phyloP scores from a whole-genome alignment of 2,113 vertebrate genomes.

The Lepisosteus osseus region DNA sequence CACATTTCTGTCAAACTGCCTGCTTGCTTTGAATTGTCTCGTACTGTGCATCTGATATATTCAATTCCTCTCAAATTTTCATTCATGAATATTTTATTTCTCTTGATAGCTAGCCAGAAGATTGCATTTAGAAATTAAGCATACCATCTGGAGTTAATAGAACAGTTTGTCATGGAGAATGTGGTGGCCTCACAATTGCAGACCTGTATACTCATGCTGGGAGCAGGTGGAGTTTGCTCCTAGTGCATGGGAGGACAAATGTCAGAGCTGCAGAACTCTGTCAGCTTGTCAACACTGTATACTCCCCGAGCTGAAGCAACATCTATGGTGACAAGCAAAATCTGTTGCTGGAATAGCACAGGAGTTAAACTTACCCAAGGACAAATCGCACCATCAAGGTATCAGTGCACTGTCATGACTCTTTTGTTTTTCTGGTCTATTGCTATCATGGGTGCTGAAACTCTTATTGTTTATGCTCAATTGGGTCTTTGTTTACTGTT shows the following conservation, averaged over 20 bases:
- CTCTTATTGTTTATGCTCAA: too few species aligned
- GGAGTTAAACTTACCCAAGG: too few species aligned
- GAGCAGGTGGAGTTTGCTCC: not conserved
- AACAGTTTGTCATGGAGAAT: slow-evolving; percentile 1
- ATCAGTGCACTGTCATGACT: too few species aligned
- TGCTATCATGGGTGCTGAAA: too few species aligned
- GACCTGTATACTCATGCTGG: not conserved
- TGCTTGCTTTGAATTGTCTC: not conserved
- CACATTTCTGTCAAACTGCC: not conserved
- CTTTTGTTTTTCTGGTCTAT: too few species aligned
- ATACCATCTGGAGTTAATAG: slow-evolving; percentile 14
- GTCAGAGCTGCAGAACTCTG: too few species aligned
- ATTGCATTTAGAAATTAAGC: slow-evolving; percentile 1
- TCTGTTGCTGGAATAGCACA: not conserved
- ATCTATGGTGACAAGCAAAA: not conserved
- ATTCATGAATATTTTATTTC: slow-evolving; percentile 8
- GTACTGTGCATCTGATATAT: not conserved
- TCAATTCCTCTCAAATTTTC: slow-evolving; percentile 5
- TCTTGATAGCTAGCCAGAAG: slow-evolving; percentile 7
- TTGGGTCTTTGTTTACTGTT: too few species aligned
- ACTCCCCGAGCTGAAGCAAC: not conserved
- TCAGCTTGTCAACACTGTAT: not conserved
- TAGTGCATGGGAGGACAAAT: not conserved
- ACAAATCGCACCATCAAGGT: too few species aligned
- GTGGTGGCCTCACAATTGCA: not conserved